These are phyloP conservation scores for Caenorhabditis briggsae DNA, from an alignment of 1,140 invertebrate species.

Conservation along the genomic window DNA sequence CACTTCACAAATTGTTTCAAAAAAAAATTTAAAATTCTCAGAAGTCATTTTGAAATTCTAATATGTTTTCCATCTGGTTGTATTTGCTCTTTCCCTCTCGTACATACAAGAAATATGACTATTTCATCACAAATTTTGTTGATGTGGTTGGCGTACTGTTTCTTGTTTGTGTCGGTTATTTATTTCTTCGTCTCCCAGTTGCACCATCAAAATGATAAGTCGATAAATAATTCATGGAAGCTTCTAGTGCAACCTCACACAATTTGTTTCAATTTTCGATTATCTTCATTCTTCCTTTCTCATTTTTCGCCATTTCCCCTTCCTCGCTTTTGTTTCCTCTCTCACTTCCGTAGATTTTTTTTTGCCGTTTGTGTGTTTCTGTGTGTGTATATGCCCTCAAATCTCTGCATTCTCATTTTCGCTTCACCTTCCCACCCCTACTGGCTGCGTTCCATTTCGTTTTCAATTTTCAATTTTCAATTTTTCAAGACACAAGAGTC, in stretches of 20 bases:
- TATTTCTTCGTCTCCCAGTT: not conserved
- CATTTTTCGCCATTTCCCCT: not conserved
- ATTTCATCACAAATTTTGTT: too few species aligned
- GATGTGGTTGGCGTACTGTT: too few species aligned
- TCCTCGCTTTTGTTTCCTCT: slow-evolving; percentile 4
- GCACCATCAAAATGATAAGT: not conserved
- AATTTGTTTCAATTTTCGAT: slow-evolving; percentile 32
- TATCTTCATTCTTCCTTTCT: not conserved
- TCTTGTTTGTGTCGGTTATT: too few species aligned
- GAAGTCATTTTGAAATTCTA: too few species aligned
- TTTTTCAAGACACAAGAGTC: not conserved
- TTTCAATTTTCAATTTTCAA: slow-evolving; percentile 24
- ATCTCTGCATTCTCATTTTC: not conserved
- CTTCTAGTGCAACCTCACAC: not conserved
- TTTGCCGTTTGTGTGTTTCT: not conserved
- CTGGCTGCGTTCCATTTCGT: not conserved
- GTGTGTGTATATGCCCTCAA: not conserved
- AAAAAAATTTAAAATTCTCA: too few species aligned
- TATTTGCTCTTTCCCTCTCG: too few species aligned
- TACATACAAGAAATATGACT: too few species aligned
- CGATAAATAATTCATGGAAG: not conserved
- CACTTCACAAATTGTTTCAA: too few species aligned
- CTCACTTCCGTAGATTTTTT: slow-evolving; percentile 25
- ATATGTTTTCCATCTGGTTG: too few species aligned
- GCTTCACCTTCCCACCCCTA: not conserved